A percentile compares a stretch with the other conserved stretches of the same genome.
These are phyloP conservation scores for Paragorgia papillata DNA, from an alignment of 92 coral and sea anemone species.

Conservation along the genomic window DNA sequence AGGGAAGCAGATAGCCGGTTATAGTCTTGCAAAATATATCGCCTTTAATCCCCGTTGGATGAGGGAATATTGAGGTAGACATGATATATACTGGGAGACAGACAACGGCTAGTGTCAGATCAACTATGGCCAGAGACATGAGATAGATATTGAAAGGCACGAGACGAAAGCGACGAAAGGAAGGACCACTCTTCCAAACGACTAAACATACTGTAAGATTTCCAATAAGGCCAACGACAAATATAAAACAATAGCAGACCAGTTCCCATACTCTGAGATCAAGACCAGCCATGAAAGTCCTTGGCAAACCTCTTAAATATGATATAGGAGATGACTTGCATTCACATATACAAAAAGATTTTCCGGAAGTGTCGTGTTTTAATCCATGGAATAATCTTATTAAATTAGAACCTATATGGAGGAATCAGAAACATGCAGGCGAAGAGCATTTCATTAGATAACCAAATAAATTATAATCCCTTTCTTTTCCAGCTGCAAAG, in stretches of 20 bases:
- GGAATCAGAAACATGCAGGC: too few relatives aligned
- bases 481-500: too few relatives aligned
- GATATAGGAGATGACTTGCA: too few relatives aligned
- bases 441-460: too few relatives aligned
- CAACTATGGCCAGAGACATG: conserved; percentile 33
- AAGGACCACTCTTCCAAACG: background rate
- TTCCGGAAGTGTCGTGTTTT: too few relatives aligned
- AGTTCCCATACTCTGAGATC: conserved; percentile 16
- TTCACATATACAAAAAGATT: too few relatives aligned
- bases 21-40: conserved; percentile 14
- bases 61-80: conserved; percentile 6
- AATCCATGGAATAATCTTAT: too few relatives aligned
- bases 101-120: conserved; percentile 13
- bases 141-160: conserved; percentile 31
- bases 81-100: conserved; percentile 15
- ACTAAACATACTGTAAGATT: background rate
- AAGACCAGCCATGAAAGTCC: conserved; percentile 18
- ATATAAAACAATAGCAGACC: conserved; percentile 9
- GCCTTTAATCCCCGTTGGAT: conserved; percentile 7
- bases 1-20: conserved; percentile 27
- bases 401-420: too few relatives aligned
- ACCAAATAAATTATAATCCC: too few relatives aligned
- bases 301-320: too few relatives aligned
- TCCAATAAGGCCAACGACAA: conserved; percentile 12
- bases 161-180: background rate